phyloP scores from a whole-genome alignment of 35 echinoderm and acorn worm genomes.

The Nesometra sesokonis region DNA sequence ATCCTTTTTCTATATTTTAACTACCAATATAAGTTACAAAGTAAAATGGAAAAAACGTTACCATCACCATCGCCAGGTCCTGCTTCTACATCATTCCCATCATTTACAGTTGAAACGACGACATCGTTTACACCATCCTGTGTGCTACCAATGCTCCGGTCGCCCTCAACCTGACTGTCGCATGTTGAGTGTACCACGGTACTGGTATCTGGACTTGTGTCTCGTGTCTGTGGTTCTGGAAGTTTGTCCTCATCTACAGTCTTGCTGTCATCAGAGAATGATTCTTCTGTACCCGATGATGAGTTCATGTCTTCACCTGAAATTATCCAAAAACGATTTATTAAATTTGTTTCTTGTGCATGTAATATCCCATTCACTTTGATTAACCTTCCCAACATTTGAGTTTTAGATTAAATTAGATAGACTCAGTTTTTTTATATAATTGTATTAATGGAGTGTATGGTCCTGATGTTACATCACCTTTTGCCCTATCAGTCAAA shows the following conservation, averaged over 20 bases:
- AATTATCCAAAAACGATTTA: not conserved
- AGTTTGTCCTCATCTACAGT: not conserved
- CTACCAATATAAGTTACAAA: too few species aligned
- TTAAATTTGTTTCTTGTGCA: too few species aligned
- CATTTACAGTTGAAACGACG: not conserved
- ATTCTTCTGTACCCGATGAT: slow-evolving; percentile 12
- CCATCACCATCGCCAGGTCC: too few species aligned
- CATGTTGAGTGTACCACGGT: not conserved
- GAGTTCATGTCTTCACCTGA: slow-evolving; percentile 2
- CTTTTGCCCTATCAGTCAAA: too few species aligned
- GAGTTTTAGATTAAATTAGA: too few species aligned
- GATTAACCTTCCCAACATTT: too few species aligned
- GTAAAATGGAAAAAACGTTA: too few species aligned
- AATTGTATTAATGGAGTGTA: too few species aligned
- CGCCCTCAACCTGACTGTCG: not conserved
- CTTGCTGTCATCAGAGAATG: not conserved
- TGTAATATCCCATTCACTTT: too few species aligned
- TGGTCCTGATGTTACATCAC: too few species aligned
- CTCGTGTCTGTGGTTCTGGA: not conserved
- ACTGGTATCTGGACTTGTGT: not conserved
- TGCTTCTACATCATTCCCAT: not conserved
- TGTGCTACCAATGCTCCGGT: not conserved
- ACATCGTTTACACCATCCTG: not conserved
- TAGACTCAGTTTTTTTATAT: too few species aligned
- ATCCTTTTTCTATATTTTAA: too few species aligned